Evolutionary conservation across 1,140 invertebrate species (phyloP).

Genomic region (Melitaea cinxia): DNA sequence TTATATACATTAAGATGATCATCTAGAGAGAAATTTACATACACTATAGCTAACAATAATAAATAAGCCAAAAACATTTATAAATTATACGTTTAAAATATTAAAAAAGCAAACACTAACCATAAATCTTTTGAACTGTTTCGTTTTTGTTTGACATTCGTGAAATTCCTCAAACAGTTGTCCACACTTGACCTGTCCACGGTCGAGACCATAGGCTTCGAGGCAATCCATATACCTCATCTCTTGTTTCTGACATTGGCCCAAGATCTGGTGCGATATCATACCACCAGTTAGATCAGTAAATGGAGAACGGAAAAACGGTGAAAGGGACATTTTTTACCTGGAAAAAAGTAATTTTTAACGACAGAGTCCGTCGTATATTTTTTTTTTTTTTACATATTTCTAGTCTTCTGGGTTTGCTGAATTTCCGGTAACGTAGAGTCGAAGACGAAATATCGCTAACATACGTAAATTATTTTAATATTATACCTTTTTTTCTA

Average conservation of each 20-base stretch:
- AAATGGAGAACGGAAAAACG: constrained; percentile 84
- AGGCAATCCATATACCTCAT: constrained; percentile 86
- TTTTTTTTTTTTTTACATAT: too few species aligned
- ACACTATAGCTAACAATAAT: not conserved
- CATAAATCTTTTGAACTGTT: constrained; percentile 82
- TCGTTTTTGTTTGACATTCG: constrained; percentile 84
- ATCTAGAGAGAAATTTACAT: too few species aligned
- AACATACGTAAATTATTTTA: too few species aligned
- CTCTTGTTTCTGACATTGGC: constrained; percentile 85
- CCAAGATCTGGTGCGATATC: constrained; percentile 83
- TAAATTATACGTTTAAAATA: not conserved
- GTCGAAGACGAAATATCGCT: too few species aligned
- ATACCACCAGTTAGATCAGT: constrained; percentile 86
- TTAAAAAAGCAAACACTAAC: constrained; percentile 62
- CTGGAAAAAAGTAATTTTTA: constrained; percentile 44
- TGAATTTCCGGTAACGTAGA: too few species aligned
- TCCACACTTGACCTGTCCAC: constrained; percentile 82
- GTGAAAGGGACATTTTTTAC: constrained; percentile 78
- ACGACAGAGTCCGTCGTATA: too few species aligned
- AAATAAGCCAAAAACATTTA: not conserved
- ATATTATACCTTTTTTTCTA: too few species aligned
- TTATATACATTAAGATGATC: too few species aligned
- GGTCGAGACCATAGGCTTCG: constrained; percentile 87
- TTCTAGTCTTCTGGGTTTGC: too few species aligned
- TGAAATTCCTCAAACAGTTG: constrained; percentile 84